Base-by-base conservation (phyloP, 1,140 invertebrate genomes). In the Ceratina australensis region DNA sequence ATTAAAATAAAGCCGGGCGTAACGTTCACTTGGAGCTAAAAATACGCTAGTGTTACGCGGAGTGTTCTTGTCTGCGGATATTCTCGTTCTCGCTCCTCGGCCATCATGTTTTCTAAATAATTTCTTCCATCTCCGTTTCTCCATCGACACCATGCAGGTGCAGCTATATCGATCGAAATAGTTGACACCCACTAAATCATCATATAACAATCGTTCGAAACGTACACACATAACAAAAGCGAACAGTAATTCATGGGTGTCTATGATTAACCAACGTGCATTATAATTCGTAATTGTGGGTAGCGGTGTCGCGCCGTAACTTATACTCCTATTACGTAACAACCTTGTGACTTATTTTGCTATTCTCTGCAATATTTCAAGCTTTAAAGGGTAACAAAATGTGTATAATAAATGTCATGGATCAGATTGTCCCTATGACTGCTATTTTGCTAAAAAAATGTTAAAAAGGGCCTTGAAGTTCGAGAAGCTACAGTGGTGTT, bases 11-110 rank as follows among this genome's bases (percentile, higher is more conserved):
- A 71, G 28, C 61, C 28, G 22, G n/a, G n/a, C 67, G 74, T 71
- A 28, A 54, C 54, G 47, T 75, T 65, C 72, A 22, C 7, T 60
- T 50, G 24, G 60, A 16, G 57, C 57, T 71, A 77, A 77, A 77
- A 77, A 71, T 77, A 77, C 47, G 49, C 69, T 57, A 71, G 66
- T 71, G 74, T 77, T 63, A 26, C 66, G 49, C 74, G 47, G 28
- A 71, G 74, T 59, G 74, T 61, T 71, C 57, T 77, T 59, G 57
- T 54, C 28, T 50, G 49, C 67, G 67, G 67, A 63, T 71, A 77
- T 63, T 71, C 71, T 73, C 52, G 61, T 28, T 28, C 60, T n/a
- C 52, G 20, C 18, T 78, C 12, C 47, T 15, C 16, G 20, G 16
- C 24, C 26, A 50, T 16, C 20, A 57, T 65, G 52, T 42, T 78